A percentile compares a stretch with the other conserved stretches of the same genome.
phyloP scores from a whole-genome alignment of 2,888 invertebrate genomes.

The Hydropsyche betteni region DNA sequence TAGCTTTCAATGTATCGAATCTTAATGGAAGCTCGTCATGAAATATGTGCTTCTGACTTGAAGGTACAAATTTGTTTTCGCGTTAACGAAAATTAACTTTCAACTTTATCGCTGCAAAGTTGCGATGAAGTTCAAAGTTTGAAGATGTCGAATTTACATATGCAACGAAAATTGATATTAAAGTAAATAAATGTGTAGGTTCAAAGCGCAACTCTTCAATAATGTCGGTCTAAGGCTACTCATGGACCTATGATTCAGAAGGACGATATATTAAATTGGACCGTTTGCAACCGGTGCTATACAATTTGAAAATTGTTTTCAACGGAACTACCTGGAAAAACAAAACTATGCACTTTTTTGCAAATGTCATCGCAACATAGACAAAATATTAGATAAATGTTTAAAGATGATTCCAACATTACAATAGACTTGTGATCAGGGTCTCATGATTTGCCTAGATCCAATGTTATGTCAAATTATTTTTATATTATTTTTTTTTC shows the following conservation, averaged over 20 bases:
- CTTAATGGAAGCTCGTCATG: too few relatives aligned
- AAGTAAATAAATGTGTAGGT: constrained; percentile 50
- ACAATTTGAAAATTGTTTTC: too few relatives aligned
- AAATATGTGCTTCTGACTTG: too few relatives aligned
- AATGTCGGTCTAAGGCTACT: constrained; percentile 51
- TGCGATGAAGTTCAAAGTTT: constrained; percentile 50
- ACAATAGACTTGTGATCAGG: constrained; percentile 48
- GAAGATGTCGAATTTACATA: constrained; percentile 26
- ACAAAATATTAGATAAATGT: neutral
- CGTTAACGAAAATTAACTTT: too few relatives aligned
- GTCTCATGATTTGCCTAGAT: constrained; percentile 52
- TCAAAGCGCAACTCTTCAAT: constrained; percentile 46
- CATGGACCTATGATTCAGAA: constrained; percentile 51
- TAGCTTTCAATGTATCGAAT: too few relatives aligned
- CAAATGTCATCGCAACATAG: neutral
- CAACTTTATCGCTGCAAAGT: too few relatives aligned
- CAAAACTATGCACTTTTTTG: too few relatives aligned
- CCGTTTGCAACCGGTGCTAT: constrained; percentile 3
- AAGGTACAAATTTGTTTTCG: too few relatives aligned
- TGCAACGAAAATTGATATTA: constrained; percentile 36
- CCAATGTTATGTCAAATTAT: constrained; percentile 45
- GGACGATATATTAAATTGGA: constrained; percentile 19
- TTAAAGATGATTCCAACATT: too few relatives aligned
- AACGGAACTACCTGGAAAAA: too few relatives aligned
- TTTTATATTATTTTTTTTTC: neutral